Evolutionary conservation across 92 coral and sea anemone species (phyloP), one percentile per base, ranked within the genome.

Genomic region (Paragorgia papillata): DNA sequence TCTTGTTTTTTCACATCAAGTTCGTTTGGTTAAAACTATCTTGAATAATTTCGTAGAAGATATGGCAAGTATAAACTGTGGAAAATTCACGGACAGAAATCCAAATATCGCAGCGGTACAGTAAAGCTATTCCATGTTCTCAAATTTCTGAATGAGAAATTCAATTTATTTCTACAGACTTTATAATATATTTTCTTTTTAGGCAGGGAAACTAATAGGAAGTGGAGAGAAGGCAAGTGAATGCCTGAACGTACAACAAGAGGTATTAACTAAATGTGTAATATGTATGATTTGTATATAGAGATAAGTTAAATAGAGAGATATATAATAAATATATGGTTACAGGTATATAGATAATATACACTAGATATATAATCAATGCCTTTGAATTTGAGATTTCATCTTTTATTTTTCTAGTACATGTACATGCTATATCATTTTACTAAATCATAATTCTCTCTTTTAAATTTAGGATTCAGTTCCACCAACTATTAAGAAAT

Each of bases 81-180:
- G 97, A 3, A 93, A 69, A 80, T 93, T 90, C 54, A 91, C 89
- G 37, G 97, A 93, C 87, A 89, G 97, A 85, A 93, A 88, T 81
- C 89, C 85, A 10, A 94, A 92, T 62, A 88, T 86, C 57, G 69
- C 81, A 32, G 91, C 97, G 74, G 97, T 90, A 90, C 85, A 92
- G 27, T 79, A 33, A 25, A 19, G 61, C 4, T 25, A 2, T n/a
- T n/a, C 3, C 40, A n/a, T n/a, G 19, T 65, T 8, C 17, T 26
- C 18, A 53, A 35, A 17, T 57, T 22, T 19, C 35, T 24, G 43
- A 74, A 51, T 46, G 65, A 31, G 29, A 28, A 18, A n/a, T 14
- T 20, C 1, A 40, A 2, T 10, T 4, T 41, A 8, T 40, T 21
- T 1, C 50, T 41, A 66, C 19, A 1, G n/a, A n/a, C n/a, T n/a